Evolutionary conservation across 2,888 invertebrate genomes (phyloP).

Genomic region (Pachycephus smyrnensis): DNA sequence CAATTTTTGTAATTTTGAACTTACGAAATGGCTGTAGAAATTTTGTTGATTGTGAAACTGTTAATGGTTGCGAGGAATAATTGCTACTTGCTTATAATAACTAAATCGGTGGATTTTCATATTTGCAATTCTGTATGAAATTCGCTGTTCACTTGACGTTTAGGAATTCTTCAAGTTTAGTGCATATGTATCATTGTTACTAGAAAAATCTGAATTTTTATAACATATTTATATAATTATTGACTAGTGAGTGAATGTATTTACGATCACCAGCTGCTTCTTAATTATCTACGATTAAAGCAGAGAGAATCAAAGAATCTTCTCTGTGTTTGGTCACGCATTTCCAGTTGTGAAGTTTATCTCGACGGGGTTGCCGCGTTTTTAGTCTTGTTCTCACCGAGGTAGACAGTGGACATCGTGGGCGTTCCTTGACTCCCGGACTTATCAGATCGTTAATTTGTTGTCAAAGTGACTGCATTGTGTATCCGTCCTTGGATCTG

Average conservation of each 20-base stretch:
- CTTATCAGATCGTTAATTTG: slow-evolving; percentile 24
- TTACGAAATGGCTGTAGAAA: too few species aligned
- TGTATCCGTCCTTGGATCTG: neutral
- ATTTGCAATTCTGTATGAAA: too few species aligned
- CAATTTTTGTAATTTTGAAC: neutral
- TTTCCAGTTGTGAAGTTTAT: neutral
- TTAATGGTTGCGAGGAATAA: neutral
- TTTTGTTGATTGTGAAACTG: too few species aligned
- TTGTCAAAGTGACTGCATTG: slow-evolving; percentile 18
- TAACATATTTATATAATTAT: too few species aligned
- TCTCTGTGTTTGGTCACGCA: neutral
- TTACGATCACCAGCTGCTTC: neutral
- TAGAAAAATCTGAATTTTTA: too few species aligned
- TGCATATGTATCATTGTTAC: too few species aligned
- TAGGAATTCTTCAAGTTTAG: too few species aligned
- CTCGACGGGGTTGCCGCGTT: neutral
- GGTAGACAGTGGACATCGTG: neutral
- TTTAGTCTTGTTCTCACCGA: neutral
- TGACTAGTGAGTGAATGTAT: too few species aligned
- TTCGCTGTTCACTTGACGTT: too few species aligned
- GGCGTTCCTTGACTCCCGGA: slow-evolving; percentile 12
- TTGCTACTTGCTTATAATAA: neutral
- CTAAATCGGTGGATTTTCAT: neutral
- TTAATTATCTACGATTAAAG: neutral
- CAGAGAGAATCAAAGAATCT: neutral